Conservation (phyloP, 2,113 vertebrate genomes). For the Suncus etruscus region DNA sequence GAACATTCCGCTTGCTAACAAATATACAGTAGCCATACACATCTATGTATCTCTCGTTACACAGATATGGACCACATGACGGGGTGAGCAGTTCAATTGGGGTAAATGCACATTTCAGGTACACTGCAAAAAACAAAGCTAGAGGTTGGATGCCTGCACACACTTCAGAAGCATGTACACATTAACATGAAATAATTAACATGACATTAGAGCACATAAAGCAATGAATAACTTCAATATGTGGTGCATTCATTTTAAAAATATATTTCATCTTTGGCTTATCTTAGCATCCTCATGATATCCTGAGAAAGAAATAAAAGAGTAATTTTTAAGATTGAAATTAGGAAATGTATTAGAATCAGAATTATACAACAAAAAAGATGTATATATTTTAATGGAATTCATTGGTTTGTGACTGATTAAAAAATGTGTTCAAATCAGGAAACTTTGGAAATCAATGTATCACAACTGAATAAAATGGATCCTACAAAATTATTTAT, state of each 20-base stretch:
- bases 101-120: constrained; percentile 70
- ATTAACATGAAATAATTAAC: constrained; percentile 74
- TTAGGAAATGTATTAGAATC: constrained; percentile 55
- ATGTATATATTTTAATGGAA: constrained; percentile 31
- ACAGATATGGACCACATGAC: constrained; percentile 80
- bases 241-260: constrained; percentile 60
- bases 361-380: constrained; percentile 41
- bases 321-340: constrained; percentile 64
- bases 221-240: constrained; percentile 66
- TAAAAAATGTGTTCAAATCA: constrained; percentile 54
- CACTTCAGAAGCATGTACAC: constrained; percentile 78
- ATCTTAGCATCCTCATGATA: constrained; percentile 67
- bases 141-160: constrained; percentile 75
- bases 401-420: constrained; percentile 33
- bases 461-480: constrained; percentile 48
- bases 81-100: constrained; percentile 76
- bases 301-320: constrained; percentile 70
- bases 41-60: constrained; percentile 83
- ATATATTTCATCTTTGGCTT: constrained; percentile 67
- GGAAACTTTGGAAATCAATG: constrained; percentile 53
- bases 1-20: constrained; percentile 76
- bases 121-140: constrained; percentile 78
- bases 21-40: constrained; percentile 74
- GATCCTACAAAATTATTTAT: constrained; percentile 49
- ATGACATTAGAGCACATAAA: constrained; percentile 80